Evolutionary conservation across 2,888 invertebrate species (phyloP), one percentile per base, ranked within the genome.

Genomic region (Dynastes hyllus): DNA sequence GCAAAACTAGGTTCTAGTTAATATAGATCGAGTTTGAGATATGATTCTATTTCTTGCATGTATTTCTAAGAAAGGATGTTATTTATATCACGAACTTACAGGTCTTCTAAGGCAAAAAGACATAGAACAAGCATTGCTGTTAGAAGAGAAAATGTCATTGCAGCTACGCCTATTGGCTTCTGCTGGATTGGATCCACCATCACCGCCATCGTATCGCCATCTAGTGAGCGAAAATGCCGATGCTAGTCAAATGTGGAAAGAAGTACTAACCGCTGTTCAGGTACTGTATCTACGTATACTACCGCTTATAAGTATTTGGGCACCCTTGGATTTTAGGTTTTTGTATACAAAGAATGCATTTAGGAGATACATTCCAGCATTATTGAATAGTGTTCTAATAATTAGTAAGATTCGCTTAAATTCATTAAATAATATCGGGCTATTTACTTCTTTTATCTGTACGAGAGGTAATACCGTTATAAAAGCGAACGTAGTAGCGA

Each of bases 141-240:
- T 98, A 69, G 97, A 98, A 87, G 97, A 97, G 86, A 98, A 97
- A 88, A 95, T 97, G 91, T 92, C 94, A 69, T 88, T 97, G 65
- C 95, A 97, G 85, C 91, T 96, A 88, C 94, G 93, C 85, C 91
- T 96, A 85, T 90, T 94, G 67, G 93, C 93, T 1, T 92, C 94
- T n/a, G 92, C 93, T 0, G 92, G 92, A n/a, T 89, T 93, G 88
- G 88, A 93, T 88, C 88, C 93, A 87, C 87, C 91, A 86, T 82
- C 92, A 85, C 89, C 91, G 32, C 94, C 94, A 0, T 95, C 94
- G 83, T 95, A 96, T 88, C 92, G 94, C 84, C 93, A 95, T 84
- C 89, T 96, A 78, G 94, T 96, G 29, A 93, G 92, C 78, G 95
- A 95, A 65, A 93, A 94, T 81, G 92, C 93, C 51, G 95, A 96